Base-by-base conservation (phyloP, 2,888 invertebrate species). In the Argyra leucocephala region DNA sequence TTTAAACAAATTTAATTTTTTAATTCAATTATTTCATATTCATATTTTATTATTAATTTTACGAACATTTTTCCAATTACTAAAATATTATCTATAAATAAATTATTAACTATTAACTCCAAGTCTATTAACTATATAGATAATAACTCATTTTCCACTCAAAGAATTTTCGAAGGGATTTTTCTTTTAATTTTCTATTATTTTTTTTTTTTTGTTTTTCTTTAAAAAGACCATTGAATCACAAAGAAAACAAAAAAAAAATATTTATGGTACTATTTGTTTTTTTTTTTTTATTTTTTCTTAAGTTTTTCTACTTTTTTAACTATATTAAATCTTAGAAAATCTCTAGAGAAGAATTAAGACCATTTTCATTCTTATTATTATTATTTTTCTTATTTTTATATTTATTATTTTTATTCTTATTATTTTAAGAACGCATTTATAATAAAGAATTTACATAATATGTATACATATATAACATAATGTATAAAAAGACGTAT, bases 261-360 rank as follows among this genome's bases (percentile, higher is more conserved):
- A 48, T 12, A 18, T 48, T 48, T 48, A 48, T 48, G n/a, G 18
- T 31, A 31, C 12, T n/a, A n/a, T n/a, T n/a, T n/a, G n/a, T 48
- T 48, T 18, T 48, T 48, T 48, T 48, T 2, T 15, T 48, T 18
- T 48, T 48, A 18, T 48, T 48, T 48, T 48, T 6, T 31, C 12
- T 48, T 48, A 5, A 18, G n/a, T n/a, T n/a, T n/a, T n/a, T n/a
- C n/a, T n/a, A n/a, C n/a, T 48, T 48, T 48, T 37, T 3, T 37
- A 37, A 48, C 48, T 48, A 15, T n/a, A n/a, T 48, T 48, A 48
- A 48, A 48, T 48, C 48, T 68, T 68, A 68, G 69, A 69, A 69
- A 71, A 70, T 70, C 71, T 69, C 70, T 70, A 69, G 71, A 69
- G 69, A 68, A 68, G 71, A 71, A 70, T 70, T 71, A 71, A 70